Conservation (phyloP, 2,888 invertebrate species). For the Caenorhabditis drosophilae region DNA sequence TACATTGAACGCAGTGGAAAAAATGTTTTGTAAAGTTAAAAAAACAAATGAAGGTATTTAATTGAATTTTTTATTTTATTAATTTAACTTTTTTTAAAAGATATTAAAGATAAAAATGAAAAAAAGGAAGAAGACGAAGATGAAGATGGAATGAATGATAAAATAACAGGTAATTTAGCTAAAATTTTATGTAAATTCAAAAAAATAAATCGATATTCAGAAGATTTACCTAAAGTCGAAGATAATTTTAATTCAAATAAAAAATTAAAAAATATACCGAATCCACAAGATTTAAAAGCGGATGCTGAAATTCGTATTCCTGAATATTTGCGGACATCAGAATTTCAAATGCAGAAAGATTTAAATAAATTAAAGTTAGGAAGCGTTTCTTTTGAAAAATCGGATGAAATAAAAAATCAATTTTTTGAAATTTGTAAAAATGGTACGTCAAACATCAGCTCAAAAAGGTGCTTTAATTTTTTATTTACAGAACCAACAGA, state of each 20-base stretch:
- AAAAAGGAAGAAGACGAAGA: conserved; percentile 8
- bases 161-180: too few relatives aligned
- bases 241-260: too few relatives aligned
- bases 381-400: conserved; percentile 3
- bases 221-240: too few relatives aligned
- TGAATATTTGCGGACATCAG: not conserved
- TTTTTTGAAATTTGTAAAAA: not conserved
- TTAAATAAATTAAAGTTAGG: conserved; percentile 1
- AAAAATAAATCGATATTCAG: too few relatives aligned
- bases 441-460: not conserved
- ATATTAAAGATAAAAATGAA: not conserved
- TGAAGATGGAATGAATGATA: too few relatives aligned
- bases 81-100: too few relatives aligned
- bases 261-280: not conserved
- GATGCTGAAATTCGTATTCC: not conserved
- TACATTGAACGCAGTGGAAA: conserved; percentile 13
- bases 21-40: conserved; percentile 26
- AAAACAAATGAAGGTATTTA: too few relatives aligned
- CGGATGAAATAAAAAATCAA: conserved; percentile 4
- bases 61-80: too few relatives aligned
- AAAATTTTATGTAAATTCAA: too few relatives aligned
- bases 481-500: conserved; percentile 17
- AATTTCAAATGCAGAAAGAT: not conserved
- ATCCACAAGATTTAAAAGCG: not conserved
- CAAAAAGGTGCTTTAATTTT: too few relatives aligned